Percentiles rank a stretch among this genome's conserved stretches.
phyloP scores from a whole-genome alignment of 2,888 invertebrate genomes.

The Dicyrtomina minuta region DNA sequence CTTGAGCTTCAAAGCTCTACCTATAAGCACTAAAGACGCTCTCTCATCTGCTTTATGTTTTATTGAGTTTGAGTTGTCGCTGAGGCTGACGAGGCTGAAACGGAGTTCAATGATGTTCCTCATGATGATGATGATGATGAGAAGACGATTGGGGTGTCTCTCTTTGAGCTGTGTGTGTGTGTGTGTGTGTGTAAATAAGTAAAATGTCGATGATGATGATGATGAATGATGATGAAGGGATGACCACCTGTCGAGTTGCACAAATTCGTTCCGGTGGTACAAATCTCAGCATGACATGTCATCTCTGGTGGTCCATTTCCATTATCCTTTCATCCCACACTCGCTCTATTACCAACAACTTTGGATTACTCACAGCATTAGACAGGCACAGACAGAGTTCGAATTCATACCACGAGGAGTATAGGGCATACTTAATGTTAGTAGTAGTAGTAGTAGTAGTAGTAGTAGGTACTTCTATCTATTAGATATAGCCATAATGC shows the following conservation, averaged over 20 bases:
- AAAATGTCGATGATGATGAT: conserved; percentile 39
- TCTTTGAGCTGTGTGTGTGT: neutral
- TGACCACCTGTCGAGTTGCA: conserved; percentile 39
- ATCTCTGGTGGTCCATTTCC: conserved; percentile 36
- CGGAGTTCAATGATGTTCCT: no score
- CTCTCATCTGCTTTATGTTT: neutral
- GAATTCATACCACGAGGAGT: neutral
- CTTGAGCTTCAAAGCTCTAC: no score
- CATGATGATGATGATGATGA: no score
- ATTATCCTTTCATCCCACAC: conserved; percentile 17
- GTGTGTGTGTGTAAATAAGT: conserved; percentile 13
- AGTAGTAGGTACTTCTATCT: no score
- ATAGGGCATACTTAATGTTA: neutral
- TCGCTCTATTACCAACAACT: neutral
- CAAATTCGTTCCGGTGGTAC: conserved; percentile 37
- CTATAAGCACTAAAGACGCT: no score
- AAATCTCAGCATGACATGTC: conserved; percentile 37
- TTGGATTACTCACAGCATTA: no score
- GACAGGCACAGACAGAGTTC: neutral
- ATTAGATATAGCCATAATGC: no score
- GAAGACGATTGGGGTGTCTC: conserved; percentile 4
- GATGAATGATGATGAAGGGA: conserved; percentile 30
- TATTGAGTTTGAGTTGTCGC: neutral
- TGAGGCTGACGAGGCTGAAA: no score
- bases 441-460: no score